Evolutionary conservation across 2,888 invertebrate genomes (phyloP).

Genomic region (Cryptocephalus moraei): DNA sequence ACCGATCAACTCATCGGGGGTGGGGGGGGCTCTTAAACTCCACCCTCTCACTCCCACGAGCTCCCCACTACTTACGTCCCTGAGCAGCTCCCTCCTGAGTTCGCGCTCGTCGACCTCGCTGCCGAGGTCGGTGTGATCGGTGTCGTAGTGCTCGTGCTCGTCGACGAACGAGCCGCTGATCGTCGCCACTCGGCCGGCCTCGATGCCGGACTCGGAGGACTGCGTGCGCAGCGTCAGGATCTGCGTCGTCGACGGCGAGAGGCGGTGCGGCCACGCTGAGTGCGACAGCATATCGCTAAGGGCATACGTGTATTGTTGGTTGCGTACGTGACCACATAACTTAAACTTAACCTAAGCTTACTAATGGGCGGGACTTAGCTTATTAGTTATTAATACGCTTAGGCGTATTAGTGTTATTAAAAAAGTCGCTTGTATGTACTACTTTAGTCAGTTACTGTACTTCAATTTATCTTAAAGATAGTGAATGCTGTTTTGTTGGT

Average conservation of each 20-base stretch:
- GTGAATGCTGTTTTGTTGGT: no score
- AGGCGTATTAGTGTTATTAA: no score
- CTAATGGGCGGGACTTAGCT: no score
- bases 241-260: slow-evolving; percentile 35
- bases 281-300: slow-evolving; percentile 31
- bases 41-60: background rate
- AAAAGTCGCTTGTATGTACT: no score
- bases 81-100: slow-evolving; percentile 62
- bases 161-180: slow-evolving; percentile 57
- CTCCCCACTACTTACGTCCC: slow-evolving; percentile 58
- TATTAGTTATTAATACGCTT: no score
- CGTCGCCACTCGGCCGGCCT: slow-evolving; percentile 56
- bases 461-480: no score
- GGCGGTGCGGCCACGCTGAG: slow-evolving; percentile 37
- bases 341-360: no score
- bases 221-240: slow-evolving; percentile 31
- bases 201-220: slow-evolving; percentile 53
- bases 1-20: background rate
- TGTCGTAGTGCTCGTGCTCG: slow-evolving; percentile 59
- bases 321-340: no score
- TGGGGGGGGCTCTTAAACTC: background rate
- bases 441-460: no score
- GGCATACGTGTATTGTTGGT: no score
- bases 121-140: slow-evolving; percentile 70
- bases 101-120: slow-evolving; percentile 74